phyloP scores from a whole-genome alignment of 2,797 vertebrate genomes.

The Phrynocephalus guinanensis region DNA sequence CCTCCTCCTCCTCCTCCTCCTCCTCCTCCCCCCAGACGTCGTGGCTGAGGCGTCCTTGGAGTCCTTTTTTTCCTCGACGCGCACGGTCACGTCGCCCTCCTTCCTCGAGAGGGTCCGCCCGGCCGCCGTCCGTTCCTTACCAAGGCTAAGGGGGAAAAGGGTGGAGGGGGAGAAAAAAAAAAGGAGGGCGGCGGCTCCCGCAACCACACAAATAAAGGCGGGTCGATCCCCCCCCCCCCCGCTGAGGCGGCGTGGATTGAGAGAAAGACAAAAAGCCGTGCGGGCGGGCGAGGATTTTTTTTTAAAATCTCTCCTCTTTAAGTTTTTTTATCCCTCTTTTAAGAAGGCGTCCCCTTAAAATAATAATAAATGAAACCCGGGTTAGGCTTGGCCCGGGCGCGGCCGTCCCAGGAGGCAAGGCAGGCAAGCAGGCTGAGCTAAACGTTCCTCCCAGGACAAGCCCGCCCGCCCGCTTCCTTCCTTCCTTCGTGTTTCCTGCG shows the following conservation, averaged over 20 bases:
- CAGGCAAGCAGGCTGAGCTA: neutral
- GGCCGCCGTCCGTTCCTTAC: neutral
- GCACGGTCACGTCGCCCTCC: conserved; percentile 9
- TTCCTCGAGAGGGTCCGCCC: neutral
- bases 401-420: neutral
- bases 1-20: too few species aligned
- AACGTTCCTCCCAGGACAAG: too few species aligned
- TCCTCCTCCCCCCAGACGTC: too few species aligned
- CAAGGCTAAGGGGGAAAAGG: too few species aligned
- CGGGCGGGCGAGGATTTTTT: neutral
- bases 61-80: too few species aligned
- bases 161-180: conserved; percentile 7
- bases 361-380: too few species aligned
- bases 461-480: neutral
- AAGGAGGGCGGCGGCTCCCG: conserved; percentile 40
- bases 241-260: neutral
- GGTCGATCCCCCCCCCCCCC: neutral
- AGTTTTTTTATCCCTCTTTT: too few species aligned
- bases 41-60: too few species aligned
- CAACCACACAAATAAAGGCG: neutral
- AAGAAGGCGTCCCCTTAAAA: too few species aligned
- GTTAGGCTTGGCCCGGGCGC: neutral
- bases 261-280: neutral
- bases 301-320: too few species aligned
- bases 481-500: neutral